These are phyloP conservation scores for Geotrupes spiniger DNA, from an alignment of 2,888 invertebrate species.

Conservation along the genomic window DNA sequence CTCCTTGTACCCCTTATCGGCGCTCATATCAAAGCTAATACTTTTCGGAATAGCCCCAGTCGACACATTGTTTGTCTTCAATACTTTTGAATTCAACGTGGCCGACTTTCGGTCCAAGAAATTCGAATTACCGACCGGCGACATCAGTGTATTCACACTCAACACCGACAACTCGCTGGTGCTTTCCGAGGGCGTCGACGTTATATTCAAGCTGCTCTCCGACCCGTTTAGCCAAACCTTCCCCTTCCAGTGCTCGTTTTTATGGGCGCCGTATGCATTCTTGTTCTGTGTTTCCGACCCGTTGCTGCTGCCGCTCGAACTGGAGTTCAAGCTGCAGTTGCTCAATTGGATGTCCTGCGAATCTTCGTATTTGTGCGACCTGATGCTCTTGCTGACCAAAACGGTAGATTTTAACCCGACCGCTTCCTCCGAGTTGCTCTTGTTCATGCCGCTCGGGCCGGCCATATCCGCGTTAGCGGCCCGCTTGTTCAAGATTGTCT, in stretches of 20 bases:
- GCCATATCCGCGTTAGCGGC: constrained; percentile 13
- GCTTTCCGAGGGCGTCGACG: constrained; percentile 44
- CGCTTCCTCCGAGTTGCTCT: constrained; percentile 53
- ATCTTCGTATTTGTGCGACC: constrained; percentile 24
- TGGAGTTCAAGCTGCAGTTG: constrained; percentile 57
- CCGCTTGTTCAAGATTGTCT: constrained; percentile 17
- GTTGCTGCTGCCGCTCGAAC: constrained; percentile 52
- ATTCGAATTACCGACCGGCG: constrained; percentile 22
- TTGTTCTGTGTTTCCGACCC: constrained; percentile 49
- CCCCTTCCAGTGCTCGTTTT: constrained; percentile 41
- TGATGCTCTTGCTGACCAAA: constrained; percentile 17
- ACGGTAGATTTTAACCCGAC: constrained; percentile 32
- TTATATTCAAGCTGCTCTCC: constrained; percentile 44
- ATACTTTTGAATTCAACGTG: constrained; percentile 28
- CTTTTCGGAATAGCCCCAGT: constrained; percentile 89
- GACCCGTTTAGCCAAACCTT: constrained; percentile 46
- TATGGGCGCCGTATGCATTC: constrained; percentile 28
- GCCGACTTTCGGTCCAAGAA: constrained; percentile 17
- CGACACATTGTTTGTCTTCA: constrained; percentile 55
- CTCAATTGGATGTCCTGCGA: constrained; percentile 49
- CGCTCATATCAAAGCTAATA: constrained; percentile 87
- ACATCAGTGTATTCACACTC: constrained; percentile 31
- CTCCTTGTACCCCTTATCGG: constrained; percentile 72
- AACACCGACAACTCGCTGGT: constrained; percentile 43
- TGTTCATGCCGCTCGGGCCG: constrained; percentile 52